These are phyloP conservation scores for Aphodius sticticus DNA, from an alignment of 2,888 invertebrate species.

Conservation along the genomic window DNA sequence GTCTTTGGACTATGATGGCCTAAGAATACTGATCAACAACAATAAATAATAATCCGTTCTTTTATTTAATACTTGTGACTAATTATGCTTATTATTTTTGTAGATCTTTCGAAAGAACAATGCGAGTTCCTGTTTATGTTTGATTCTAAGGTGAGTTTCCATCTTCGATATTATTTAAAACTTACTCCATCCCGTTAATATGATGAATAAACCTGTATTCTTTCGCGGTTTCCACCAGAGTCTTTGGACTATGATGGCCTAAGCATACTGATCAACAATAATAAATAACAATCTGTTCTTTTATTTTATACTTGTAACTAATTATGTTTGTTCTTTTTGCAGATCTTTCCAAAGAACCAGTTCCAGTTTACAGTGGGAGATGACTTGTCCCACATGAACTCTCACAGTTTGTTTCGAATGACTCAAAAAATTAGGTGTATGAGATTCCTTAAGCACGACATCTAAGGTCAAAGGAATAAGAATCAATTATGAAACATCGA, in stretches of 20 bases:
- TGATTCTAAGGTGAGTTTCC: slow-evolving; percentile 5
- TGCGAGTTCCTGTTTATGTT: no score
- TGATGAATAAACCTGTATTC: slow-evolving; percentile 24
- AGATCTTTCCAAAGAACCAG: background rate
- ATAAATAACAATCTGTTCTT: background rate
- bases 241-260: slow-evolving; percentile 23
- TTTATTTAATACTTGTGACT: background rate
- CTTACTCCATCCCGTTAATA: background rate
- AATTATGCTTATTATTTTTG: background rate
- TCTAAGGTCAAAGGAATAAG: no score
- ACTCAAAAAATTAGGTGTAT: no score
- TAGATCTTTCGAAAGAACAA: background rate
- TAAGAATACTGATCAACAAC: slow-evolving; percentile 35
- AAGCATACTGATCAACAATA: background rate
- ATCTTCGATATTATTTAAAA: slow-evolving; percentile 5
- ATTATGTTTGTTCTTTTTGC: background rate
- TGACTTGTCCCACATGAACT: no score
- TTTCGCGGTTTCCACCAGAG: slow-evolving; percentile 33
- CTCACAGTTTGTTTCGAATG: no score
- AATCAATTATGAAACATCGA: no score
- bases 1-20: slow-evolving; percentile 57
- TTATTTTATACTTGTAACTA: background rate
- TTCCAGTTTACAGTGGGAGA: background rate
- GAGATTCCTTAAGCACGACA: no score
- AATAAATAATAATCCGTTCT: background rate